Percentiles rank a stretch among this genome's conserved stretches.
phyloP scores from a whole-genome alignment of 2,797 vertebrate genomes.

The Halcyon leucocephala region DNA sequence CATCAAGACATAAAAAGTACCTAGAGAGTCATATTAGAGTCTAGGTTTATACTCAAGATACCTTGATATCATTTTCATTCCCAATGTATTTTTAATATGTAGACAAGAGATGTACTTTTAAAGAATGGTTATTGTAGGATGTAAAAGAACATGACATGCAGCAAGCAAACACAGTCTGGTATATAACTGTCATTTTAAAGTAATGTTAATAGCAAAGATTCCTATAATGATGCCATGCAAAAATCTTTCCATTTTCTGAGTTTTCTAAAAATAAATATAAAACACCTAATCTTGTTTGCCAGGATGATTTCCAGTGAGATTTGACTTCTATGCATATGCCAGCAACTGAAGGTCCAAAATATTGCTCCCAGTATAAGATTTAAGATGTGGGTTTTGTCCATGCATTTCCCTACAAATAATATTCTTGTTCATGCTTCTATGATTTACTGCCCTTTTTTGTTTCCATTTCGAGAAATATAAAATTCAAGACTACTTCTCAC shows the following conservation, averaged over 20 bases:
- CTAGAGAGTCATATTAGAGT: background rate
- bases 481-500: background rate
- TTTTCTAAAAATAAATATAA: background rate
- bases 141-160: background rate
- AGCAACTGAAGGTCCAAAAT: background rate
- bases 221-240: background rate
- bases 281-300: background rate
- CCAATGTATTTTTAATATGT: background rate
- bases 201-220: background rate
- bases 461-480: background rate
- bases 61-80: background rate
- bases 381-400: background rate
- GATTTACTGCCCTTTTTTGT: background rate
- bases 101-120: background rate
- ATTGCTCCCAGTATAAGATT: background rate
- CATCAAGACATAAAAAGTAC: background rate
- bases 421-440: background rate
- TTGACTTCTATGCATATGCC: background rate
- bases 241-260: background rate
- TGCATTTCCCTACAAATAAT: background rate
- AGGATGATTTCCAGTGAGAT: background rate
- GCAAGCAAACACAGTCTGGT: background rate
- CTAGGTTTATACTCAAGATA: background rate
- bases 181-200: background rate
- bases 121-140: background rate